A percentile compares a stretch with the other conserved stretches of the same genome.
Conservation (phyloP, 2,113 vertebrate species). For the Eubucco bourcierii region DNA sequence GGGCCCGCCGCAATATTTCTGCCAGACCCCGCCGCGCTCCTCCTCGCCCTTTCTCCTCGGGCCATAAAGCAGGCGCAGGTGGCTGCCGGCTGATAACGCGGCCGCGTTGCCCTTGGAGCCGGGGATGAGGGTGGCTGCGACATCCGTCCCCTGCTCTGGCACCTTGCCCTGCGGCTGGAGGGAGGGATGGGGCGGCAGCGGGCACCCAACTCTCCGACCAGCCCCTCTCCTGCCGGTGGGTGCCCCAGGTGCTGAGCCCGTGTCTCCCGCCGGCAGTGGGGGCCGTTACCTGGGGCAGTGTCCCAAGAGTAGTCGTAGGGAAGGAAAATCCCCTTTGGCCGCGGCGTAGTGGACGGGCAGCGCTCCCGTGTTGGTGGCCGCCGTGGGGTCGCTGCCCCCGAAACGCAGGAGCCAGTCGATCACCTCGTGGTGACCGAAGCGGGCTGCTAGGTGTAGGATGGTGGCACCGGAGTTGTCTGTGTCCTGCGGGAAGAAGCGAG, state of each 20-base stretch:
- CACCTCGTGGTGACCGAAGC: constrained; percentile 93
- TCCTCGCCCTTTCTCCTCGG: constrained; percentile 16
- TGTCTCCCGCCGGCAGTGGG: not conserved
- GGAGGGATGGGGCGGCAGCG: not conserved
- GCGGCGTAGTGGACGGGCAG: constrained; percentile 94
- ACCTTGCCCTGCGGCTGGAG: not conserved
- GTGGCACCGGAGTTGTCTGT: constrained; percentile 94
- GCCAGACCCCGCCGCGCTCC: not conserved
- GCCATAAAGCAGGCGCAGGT: constrained; percentile 9
- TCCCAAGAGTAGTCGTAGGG: constrained; percentile 86
- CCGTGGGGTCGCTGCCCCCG: constrained; percentile 82
- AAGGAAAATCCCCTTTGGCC: constrained; percentile 95
- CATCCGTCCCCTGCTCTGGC: not conserved
- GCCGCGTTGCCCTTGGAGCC: constrained; percentile 4
- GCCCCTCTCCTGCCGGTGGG: not conserved
- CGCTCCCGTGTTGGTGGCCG: constrained; percentile 88
- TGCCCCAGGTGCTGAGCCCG: not conserved
- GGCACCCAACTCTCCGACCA: not conserved
- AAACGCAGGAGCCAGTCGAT: constrained; percentile 90
- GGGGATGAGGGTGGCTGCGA: not conserved
- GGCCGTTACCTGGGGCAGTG: constrained; percentile 89
- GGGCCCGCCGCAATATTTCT: constrained; percentile 43
- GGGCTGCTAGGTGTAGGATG: constrained; percentile 92
- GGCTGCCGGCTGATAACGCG: not conserved
- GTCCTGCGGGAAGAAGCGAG: constrained; percentile 75